These are phyloP conservation scores for Prosapia bicincta DNA, from an alignment of 2,888 invertebrate species.

Conservation along the genomic window DNA sequence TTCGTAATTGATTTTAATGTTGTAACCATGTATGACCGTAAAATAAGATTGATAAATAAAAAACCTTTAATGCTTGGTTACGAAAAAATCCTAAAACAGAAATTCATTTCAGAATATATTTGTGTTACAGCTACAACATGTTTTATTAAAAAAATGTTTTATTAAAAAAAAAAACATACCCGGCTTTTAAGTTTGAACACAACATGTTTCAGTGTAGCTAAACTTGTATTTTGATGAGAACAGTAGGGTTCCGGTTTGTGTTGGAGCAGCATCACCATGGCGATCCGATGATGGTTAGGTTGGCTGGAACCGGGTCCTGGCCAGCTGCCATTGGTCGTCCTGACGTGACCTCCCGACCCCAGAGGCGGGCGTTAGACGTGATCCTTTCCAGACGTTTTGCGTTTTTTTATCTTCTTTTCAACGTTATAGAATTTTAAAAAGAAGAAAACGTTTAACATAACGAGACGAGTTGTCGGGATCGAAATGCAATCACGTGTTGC, in stretches of 20 bases:
- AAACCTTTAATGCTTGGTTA: too few species aligned
- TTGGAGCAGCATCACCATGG: neutral
- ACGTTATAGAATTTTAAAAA: constrained; percentile 1
- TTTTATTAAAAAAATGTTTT: too few species aligned
- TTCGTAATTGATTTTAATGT: too few species aligned
- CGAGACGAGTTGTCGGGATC: neutral
- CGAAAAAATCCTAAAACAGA: too few species aligned
- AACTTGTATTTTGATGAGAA: neutral
- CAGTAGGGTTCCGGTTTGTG: neutral
- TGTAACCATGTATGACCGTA: too few species aligned
- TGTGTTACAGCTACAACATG: too few species aligned
- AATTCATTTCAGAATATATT: too few species aligned
- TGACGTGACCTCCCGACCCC: neutral
- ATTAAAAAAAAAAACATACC: too few species aligned
- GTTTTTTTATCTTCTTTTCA: neutral
- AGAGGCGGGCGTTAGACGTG: neutral
- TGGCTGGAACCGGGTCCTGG: neutral
- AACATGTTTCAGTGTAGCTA: too few species aligned
- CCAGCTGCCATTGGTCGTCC: neutral
- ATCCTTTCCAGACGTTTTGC: neutral
- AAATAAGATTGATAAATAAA: too few species aligned
- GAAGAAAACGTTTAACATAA: neutral
- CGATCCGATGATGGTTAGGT: neutral
- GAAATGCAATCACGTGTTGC: too few species aligned
- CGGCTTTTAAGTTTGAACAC: too few species aligned